Conservation (phyloP, 2,888 invertebrate genomes). For the Leptogaster cylindrica region DNA sequence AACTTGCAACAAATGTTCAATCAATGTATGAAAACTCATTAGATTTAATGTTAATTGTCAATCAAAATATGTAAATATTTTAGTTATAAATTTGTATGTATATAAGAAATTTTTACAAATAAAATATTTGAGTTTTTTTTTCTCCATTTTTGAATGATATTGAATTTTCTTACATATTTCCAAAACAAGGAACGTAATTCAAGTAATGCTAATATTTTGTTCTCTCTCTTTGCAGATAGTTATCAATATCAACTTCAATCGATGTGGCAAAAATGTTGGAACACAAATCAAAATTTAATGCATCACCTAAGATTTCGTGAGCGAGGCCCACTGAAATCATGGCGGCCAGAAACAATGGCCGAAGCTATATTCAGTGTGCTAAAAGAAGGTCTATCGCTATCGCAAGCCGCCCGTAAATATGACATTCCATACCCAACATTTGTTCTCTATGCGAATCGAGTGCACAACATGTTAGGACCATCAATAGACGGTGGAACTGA, state of each 20-base stretch:
- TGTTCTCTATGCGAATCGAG: conserved; percentile 89
- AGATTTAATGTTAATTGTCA: no score
- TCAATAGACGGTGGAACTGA: conserved; percentile 91
- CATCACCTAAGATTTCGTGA: conserved; percentile 91
- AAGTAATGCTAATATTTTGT: not conserved
- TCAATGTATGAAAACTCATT: no score
- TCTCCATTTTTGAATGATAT: not conserved
- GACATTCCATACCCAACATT: conserved; percentile 95
- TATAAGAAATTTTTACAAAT: no score
- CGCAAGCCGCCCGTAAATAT: conserved; percentile 91
- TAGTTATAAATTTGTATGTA: no score
- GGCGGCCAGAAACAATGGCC: conserved; percentile 94
- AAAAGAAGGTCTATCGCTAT: conserved; percentile 86
- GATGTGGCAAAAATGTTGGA: conserved; percentile 97
- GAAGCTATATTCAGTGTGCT: conserved; percentile 92
- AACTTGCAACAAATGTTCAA: no score
- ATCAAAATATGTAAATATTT: no score
- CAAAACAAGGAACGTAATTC: not conserved
- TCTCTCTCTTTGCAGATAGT: conserved; percentile 72
- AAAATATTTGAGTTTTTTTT: not conserved
- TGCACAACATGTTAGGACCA: conserved; percentile 93
- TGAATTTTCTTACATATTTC: not conserved
- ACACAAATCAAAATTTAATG: conserved; percentile 88
- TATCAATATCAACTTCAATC: conserved; percentile 94
- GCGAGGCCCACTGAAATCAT: conserved; percentile 89